Conservation (phyloP, 2,113 vertebrate genomes). For the Elephantulus edwardii region DNA sequence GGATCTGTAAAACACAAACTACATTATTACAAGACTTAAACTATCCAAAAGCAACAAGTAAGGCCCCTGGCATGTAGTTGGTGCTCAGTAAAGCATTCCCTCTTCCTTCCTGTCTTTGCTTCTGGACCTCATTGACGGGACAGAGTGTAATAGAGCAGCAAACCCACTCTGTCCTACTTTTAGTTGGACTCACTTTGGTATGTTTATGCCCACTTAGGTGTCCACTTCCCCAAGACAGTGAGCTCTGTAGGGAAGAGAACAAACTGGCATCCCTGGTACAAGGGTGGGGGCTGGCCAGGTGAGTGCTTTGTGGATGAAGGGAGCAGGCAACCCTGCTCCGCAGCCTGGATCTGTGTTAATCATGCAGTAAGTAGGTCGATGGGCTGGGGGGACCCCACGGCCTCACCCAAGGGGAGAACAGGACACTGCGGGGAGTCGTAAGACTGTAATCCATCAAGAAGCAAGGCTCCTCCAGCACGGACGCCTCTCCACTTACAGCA, state of each 20-base stretch:
- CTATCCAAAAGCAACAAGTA: neutral
- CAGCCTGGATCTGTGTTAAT: neutral
- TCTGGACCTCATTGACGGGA: neutral
- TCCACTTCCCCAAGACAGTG: neutral
- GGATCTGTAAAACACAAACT: neutral
- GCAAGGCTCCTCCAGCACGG: neutral
- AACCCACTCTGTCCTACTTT: neutral
- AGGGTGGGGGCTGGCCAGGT: neutral
- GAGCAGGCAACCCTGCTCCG: neutral
- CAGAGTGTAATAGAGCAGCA: neutral
- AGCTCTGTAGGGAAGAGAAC: neutral
- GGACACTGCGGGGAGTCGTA: neutral
- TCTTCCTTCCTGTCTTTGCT: neutral
- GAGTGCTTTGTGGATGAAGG: neutral
- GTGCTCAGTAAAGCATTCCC: neutral
- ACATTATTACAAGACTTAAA: neutral
- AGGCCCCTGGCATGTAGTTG: neutral
- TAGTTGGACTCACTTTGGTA: neutral
- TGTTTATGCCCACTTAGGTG: neutral
- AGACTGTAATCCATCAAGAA: conserved; percentile 50
- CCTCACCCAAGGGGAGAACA: neutral
- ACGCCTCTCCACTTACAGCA: conserved; percentile 10
- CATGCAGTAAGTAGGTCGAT: conserved; percentile 52
- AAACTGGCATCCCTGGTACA: neutral
- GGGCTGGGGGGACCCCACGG: neutral